Base-by-base conservation (phyloP, 2,113 vertebrate genomes). In the Mobula birostris region DNA sequence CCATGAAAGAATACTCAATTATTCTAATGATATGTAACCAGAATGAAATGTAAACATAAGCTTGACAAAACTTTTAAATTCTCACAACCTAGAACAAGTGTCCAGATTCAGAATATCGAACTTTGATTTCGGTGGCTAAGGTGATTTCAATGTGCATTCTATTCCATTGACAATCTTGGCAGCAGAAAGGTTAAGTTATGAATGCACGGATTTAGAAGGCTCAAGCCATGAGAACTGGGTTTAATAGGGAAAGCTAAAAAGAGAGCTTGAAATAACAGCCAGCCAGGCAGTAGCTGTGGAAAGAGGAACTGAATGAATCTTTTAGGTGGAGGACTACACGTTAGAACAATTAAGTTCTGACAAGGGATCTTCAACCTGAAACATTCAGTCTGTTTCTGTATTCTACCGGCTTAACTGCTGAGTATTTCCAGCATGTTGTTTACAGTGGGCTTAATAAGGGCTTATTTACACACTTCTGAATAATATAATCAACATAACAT, bases 41-140 rank as follows among this genome's bases (percentile, higher is more conserved):
- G 61, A 87, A 87, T 17, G n/a, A 63, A 66, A n/a, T 66, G 14
- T 58, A n/a, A 12, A 0, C 48, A 61, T 87, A 87, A 61, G 83
- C 83, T 61, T 87, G 61, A 14, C 85, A 90, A 63, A 66, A 8
- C 61, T 17, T 90, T 90, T 90, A 19, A 90, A 32, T 90, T 90
- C 61, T 90, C 85, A 90, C 29, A 90, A 90, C 29, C 66, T 90
- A 5, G 58, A 88, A 88, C 83, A 63, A n/a, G 27, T n/a, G 58
- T 88, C 61, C 58, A 88, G 63, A 90, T 90, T n/a, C 29, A 7
- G 29, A 66, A 66, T 66, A 68, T 32, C 11, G 5, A 90, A 90
- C 61, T 66, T 36, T 90, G 66, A 66, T 90, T 88, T 79, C 11
- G n/a, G 61, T 66, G 5, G 85, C 85, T 88, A 15, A 66, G n/a